phyloP scores from a whole-genome alignment of 2,888 invertebrate genomes.

The Lepidocyrtoides sp. region DNA sequence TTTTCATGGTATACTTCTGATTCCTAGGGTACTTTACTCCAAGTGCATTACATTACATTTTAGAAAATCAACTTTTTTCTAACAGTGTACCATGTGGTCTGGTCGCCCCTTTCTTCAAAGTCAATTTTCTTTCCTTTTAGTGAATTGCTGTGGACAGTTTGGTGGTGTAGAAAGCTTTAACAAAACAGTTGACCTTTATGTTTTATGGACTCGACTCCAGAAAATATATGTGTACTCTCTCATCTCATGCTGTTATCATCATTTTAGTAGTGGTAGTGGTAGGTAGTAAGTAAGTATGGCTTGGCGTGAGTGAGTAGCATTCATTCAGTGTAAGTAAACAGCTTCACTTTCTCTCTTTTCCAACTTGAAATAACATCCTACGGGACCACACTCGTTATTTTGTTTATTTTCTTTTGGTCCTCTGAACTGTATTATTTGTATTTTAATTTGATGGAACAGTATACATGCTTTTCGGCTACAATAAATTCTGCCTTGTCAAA shows the following conservation, averaged over 20 bases:
- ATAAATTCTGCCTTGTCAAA: neutral
- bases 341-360: neutral
- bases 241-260: neutral
- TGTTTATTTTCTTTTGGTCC: constrained; percentile 5
- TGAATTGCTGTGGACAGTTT: constrained; percentile 18
- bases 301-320: constrained; percentile 13
- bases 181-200: constrained; percentile 19
- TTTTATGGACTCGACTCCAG: neutral
- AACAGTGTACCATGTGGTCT: constrained; percentile 32
- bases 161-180: neutral
- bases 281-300: no score
- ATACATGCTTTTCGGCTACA: no score
- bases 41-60: neutral
- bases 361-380: neutral
- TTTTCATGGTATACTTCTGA: no score
- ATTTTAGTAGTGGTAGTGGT: neutral
- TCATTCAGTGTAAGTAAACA: neutral
- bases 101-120: constrained; percentile 32
- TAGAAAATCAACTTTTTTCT: neutral
- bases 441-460: constrained; percentile 34
- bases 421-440: constrained; percentile 1
- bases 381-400: neutral
- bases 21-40: neutral
- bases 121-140: constrained; percentile 50
- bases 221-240: neutral